Percentiles rank a stretch among this genome's conserved stretches.
phyloP scores from a whole-genome alignment of 1,140 invertebrate species.

The Rhyzopertha dominica region DNA sequence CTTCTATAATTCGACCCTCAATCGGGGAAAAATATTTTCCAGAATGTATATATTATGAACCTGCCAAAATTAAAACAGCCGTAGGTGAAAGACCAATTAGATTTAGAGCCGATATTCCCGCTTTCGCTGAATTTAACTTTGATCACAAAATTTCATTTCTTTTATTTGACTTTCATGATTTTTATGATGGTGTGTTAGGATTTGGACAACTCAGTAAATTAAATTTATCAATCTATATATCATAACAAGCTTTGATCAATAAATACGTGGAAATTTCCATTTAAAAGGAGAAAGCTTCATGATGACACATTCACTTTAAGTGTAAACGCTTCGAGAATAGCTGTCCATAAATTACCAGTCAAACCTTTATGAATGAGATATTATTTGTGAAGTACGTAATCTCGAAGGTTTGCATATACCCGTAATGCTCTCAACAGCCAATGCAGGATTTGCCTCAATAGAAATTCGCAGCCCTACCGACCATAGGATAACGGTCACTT shows the following conservation, averaged over 20 bases:
- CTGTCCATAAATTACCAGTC: slow-evolving; percentile 2
- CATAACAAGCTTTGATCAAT: slow-evolving; percentile 14
- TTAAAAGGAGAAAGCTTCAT: slow-evolving; percentile 10
- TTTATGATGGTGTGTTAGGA: slow-evolving; percentile 25
- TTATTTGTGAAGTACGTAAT: slow-evolving; percentile 1
- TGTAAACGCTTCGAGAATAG: slow-evolving; percentile 2
- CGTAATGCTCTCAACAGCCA: slow-evolving; percentile 1
- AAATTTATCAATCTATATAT: slow-evolving; percentile 20
- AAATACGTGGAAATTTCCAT: slow-evolving; percentile 14
- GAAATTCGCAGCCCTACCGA: slow-evolving; percentile 6
- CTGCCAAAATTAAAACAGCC: slow-evolving; percentile 13
- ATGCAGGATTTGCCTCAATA: neutral
- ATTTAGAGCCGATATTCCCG: slow-evolving; percentile 20
- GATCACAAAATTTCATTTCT: slow-evolving; percentile 13
- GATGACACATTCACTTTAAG: slow-evolving; percentile 5
- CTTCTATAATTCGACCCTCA: slow-evolving; percentile 19
- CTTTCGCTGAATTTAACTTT: slow-evolving; percentile 19
- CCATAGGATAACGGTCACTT: neutral
- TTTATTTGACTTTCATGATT: slow-evolving; percentile 26
- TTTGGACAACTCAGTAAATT: slow-evolving; percentile 18
- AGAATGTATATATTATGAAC: slow-evolving; percentile 11
- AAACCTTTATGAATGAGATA: slow-evolving; percentile 6
- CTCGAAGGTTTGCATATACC: slow-evolving; percentile 1
- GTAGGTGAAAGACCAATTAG: slow-evolving; percentile 13
- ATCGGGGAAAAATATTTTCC: slow-evolving; percentile 25